Evolutionary conservation across 2,113 vertebrate species (phyloP).

Genomic region (Tupaia tana): DNA sequence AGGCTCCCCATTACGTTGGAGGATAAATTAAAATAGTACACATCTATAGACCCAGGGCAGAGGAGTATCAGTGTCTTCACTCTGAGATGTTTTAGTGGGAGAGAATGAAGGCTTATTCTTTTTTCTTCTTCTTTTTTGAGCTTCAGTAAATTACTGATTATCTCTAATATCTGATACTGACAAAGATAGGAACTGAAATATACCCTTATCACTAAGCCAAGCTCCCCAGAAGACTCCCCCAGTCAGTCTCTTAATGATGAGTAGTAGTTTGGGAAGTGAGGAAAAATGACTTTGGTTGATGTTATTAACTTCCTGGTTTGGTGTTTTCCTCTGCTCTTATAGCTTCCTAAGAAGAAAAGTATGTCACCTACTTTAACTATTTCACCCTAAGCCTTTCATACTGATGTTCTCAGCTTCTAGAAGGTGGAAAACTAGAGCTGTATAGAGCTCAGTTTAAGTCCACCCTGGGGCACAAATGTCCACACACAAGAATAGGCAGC

Average conservation of each 20-base stretch:
- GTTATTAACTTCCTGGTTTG: background rate
- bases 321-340: background rate
- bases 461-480: background rate
- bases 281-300: background rate
- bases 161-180: background rate
- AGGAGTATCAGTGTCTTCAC: background rate
- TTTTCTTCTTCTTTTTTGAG: background rate
- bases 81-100: background rate
- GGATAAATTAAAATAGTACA: background rate
- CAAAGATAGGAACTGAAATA: background rate
- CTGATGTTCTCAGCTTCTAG: background rate
- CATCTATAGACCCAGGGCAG: background rate
- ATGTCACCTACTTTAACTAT: background rate
- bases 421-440: background rate
- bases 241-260: background rate
- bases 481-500: background rate
- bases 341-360: background rate
- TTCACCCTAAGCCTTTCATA: background rate
- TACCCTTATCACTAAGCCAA: background rate
- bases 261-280: background rate
- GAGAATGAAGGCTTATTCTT: background rate
- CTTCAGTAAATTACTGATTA: conserved; percentile 27
- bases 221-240: background rate
- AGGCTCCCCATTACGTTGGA: background rate
- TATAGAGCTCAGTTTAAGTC: background rate